Evolutionary conservation across 2,113 vertebrate genomes (phyloP).

Genomic region (Nerophis ophidion): DNA sequence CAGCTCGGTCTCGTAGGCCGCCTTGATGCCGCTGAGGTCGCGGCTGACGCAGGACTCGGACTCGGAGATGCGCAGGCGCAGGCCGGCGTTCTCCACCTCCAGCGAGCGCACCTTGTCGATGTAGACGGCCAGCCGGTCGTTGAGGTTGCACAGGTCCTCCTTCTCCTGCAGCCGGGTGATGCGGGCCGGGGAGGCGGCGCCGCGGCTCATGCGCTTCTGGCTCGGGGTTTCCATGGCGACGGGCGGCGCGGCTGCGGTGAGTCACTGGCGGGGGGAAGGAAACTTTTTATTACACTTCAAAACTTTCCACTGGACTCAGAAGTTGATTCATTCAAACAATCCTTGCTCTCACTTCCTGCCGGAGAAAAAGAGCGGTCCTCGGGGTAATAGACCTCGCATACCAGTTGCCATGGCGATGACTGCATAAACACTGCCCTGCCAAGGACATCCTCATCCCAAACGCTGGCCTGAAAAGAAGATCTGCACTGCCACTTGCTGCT

Average conservation of each 20-base stretch:
- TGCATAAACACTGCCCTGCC: too few relatives aligned
- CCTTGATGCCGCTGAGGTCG: constrained; percentile 86
- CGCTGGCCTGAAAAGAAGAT: too few relatives aligned
- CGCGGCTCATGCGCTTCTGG: constrained; percentile 74
- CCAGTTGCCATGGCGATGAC: too few relatives aligned
- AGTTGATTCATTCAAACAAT: not conserved
- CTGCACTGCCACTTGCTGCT: too few relatives aligned
- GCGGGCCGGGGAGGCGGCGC: constrained; percentile 79
- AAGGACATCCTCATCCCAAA: too few relatives aligned
- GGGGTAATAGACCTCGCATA: too few relatives aligned
- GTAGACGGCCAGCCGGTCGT: constrained; percentile 91
- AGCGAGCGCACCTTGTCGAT: constrained; percentile 96
- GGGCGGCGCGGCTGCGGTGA: constrained; percentile 20
- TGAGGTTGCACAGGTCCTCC: constrained; percentile 93
- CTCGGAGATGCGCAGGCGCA: constrained; percentile 88
- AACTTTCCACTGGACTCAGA: not conserved
- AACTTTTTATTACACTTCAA: not conserved
- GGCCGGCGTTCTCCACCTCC: constrained; percentile 87
- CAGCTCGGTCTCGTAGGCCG: constrained; percentile 88
- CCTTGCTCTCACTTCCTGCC: not conserved
- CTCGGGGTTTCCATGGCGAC: constrained; percentile 83
- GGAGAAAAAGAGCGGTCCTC: too few relatives aligned
- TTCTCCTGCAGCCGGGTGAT: constrained; percentile 97
- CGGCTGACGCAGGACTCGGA: constrained; percentile 85
- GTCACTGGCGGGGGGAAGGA: constrained; percentile 29